Conservation (phyloP, 2,888 invertebrate genomes). For the Cyclophora punctaria region DNA sequence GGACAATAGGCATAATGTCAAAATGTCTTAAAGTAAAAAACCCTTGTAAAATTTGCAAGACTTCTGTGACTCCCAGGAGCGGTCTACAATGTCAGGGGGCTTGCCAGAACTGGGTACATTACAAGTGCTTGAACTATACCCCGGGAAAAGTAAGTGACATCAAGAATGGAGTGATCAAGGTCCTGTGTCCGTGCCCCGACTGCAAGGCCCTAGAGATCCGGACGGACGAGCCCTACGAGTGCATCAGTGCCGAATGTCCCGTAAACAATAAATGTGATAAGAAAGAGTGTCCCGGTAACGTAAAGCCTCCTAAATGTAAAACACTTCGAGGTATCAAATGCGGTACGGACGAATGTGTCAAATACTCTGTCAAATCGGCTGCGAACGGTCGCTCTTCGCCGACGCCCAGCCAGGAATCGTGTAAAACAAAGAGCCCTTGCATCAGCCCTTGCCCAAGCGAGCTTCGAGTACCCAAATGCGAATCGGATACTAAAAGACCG, state of each 20-base stretch:
- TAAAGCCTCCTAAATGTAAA: background rate
- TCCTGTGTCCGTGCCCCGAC: conserved; percentile 61
- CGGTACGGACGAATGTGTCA: too few relatives aligned
- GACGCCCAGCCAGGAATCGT: too few relatives aligned
- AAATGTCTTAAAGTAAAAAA: conserved; percentile 45
- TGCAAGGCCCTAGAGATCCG: conserved; percentile 42
- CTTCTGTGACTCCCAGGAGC: conserved; percentile 37
- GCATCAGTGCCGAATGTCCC: conserved; percentile 42
- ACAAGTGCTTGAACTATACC: conserved; percentile 50
- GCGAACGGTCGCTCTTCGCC: too few relatives aligned
- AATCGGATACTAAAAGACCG: too few relatives aligned
- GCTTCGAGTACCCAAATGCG: too few relatives aligned
- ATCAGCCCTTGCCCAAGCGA: too few relatives aligned
- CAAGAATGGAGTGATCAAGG: conserved; percentile 44
- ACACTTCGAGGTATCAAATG: too few relatives aligned
- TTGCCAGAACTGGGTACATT: conserved; percentile 56
- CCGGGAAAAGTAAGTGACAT: conserved; percentile 56
- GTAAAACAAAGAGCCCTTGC: too few relatives aligned
- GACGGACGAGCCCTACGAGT: conserved; percentile 38
- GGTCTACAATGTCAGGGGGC: conserved; percentile 56
- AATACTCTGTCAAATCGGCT: too few relatives aligned
- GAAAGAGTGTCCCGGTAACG: conserved; percentile 26
- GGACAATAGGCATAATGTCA: conserved; percentile 28
- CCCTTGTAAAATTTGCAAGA: conserved; percentile 57
- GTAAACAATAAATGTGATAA: conserved; percentile 37